A percentile compares a stretch with the other conserved stretches of the same genome.
phyloP scores from a whole-genome alignment of 1,140 invertebrate species.

The Tyrophagus putrescentiae region DNA sequence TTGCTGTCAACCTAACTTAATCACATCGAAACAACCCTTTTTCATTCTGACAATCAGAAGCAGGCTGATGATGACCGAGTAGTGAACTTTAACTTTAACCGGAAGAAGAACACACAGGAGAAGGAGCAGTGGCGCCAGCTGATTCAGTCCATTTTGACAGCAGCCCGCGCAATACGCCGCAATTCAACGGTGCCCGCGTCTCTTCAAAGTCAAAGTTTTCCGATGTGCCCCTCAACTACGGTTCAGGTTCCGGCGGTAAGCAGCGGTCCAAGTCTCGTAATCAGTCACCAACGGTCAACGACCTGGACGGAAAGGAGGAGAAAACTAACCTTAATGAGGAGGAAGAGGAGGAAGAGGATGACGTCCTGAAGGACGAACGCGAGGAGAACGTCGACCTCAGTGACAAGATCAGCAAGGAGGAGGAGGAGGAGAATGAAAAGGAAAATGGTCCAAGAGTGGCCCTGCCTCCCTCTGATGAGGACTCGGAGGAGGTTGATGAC shows the following conservation, averaged over 20 bases:
- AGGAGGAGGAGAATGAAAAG: neutral
- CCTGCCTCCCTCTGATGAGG: slow-evolving; percentile 30
- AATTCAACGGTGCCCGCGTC: too few relatives aligned
- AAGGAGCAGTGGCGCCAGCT: neutral
- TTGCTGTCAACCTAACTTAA: too few relatives aligned
- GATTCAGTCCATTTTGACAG: slow-evolving; percentile 8
- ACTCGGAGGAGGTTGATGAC: too few relatives aligned
- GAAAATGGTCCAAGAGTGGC: slow-evolving; percentile 27
- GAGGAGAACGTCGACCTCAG: neutral
- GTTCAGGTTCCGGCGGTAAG: neutral
- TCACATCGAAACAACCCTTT: too few relatives aligned
- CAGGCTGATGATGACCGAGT: too few relatives aligned
- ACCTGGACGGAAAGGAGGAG: neutral
- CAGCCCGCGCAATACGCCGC: neutral
- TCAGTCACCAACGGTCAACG: too few relatives aligned
- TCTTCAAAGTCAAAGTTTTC: too few relatives aligned
- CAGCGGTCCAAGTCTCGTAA: too few relatives aligned
- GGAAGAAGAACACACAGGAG: slow-evolving; percentile 6
- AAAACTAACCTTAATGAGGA: neutral
- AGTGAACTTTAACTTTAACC: neutral
- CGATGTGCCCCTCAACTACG: neutral
- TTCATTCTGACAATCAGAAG: too few relatives aligned
- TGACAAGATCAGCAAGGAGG: too few relatives aligned
- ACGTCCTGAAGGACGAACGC: neutral
- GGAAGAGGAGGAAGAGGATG: neutral